phyloP scores from a whole-genome alignment of 2,888 invertebrate genomes.

The Diaprepes abbreviatus region DNA sequence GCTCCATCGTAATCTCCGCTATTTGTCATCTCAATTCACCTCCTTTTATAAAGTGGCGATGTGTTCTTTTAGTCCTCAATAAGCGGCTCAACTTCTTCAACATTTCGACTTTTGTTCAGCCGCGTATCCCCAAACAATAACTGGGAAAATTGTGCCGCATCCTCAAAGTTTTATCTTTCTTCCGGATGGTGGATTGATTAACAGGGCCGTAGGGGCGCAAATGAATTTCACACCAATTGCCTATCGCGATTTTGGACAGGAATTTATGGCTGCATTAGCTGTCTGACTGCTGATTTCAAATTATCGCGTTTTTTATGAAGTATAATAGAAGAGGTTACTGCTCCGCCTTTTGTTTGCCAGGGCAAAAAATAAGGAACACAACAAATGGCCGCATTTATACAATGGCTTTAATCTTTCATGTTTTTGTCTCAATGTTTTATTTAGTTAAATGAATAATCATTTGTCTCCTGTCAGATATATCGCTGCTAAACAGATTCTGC shows the following conservation, averaged over 20 bases:
- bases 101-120: conserved; percentile 64
- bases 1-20: conserved; percentile 64
- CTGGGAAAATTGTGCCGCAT: conserved; percentile 54
- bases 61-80: conserved; percentile 66
- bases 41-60: conserved; percentile 64
- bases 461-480: conserved; percentile 39
- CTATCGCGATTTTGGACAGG: conserved; percentile 63
- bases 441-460: conserved; percentile 41
- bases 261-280: conserved; percentile 61
- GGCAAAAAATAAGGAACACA: conserved; percentile 50
- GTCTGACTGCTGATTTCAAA: conserved; percentile 56
- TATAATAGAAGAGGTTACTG: background rate
- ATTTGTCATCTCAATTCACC: conserved; percentile 67
- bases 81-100: conserved; percentile 52
- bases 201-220: conserved; percentile 60
- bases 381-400: conserved; percentile 62
- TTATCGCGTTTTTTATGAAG: conserved; percentile 57
- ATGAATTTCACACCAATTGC: conserved; percentile 68
- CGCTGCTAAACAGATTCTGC: conserved; percentile 21
- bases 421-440: conserved; percentile 40
- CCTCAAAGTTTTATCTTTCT: conserved; percentile 64
- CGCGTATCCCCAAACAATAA: conserved; percentile 49
- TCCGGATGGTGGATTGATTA: conserved; percentile 66
- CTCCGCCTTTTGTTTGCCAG: background rate
- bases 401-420: conserved; percentile 52